A percentile compares a stretch with the other conserved stretches of the same genome.
Evolutionary conservation across 64 coral and sea anemone species (phyloP).

Genomic region (Montipora efflorescens): DNA sequence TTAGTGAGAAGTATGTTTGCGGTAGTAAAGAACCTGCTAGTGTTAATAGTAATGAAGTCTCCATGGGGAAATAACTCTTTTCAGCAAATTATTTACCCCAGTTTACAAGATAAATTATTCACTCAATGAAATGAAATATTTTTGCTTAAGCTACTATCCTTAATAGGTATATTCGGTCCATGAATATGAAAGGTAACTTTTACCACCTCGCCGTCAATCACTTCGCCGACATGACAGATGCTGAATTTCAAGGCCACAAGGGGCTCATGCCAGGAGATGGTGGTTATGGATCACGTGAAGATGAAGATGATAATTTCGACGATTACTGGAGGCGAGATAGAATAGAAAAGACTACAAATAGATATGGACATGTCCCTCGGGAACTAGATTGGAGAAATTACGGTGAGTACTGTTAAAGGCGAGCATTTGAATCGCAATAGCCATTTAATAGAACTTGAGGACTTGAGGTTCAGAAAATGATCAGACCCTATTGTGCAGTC

Average conservation of each 20-base stretch:
- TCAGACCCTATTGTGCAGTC: too few species aligned
- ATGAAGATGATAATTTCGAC: constrained; percentile 8
- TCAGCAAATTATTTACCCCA: too few species aligned
- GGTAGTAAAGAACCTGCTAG: too few species aligned
- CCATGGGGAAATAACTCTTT: too few species aligned
- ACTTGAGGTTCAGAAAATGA: too few species aligned
- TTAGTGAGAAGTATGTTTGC: too few species aligned
- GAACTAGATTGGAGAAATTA: constrained; percentile 75
- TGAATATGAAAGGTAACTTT: constrained; percentile 60
- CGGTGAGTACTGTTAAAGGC: neutral
- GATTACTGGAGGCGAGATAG: neutral
- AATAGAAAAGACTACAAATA: constrained; percentile 32
- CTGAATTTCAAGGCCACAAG: constrained; percentile 71
- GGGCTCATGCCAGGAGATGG: constrained; percentile 57
- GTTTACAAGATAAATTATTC: too few species aligned
- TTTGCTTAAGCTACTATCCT: too few species aligned
- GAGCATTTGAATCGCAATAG: too few species aligned
- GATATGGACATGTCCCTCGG: constrained; percentile 34
- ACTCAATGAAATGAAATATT: too few species aligned
- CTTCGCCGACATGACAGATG: constrained; percentile 79
- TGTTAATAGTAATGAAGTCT: too few species aligned
- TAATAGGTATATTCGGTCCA: constrained; percentile 71
- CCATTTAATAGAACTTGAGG: too few species aligned
- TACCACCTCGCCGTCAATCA: constrained; percentile 72
- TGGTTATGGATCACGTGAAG: constrained; percentile 22